Base-by-base conservation (phyloP, 2,113 vertebrate genomes). In the Pluvialis apricaria region DNA sequence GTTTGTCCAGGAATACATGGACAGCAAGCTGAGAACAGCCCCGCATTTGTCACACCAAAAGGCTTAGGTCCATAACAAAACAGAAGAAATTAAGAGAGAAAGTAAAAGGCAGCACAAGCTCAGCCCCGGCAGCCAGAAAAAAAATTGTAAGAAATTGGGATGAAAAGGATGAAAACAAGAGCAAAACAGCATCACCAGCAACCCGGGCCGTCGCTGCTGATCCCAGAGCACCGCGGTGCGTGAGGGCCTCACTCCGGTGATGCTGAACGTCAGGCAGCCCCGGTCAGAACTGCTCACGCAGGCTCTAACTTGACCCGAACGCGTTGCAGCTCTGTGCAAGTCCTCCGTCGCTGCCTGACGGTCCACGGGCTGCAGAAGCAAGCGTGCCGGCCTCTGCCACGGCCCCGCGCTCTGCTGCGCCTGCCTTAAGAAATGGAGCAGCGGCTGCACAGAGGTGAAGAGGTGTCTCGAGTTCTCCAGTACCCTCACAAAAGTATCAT, bases 371-470 rank as follows among this genome's bases (percentile, higher is more conserved):
- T 49, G 71, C 40, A 70, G 40, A 58, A 71, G 15, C 28, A 34
- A 79, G 17, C 0, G 0, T 16, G 5, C 17, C 16, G 2, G 0
- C 49, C 45, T 42, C 4, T 31, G 14, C 18, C 42, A 4, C 25
- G 6, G 13, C 24, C 22, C n/a, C 11, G 45, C 11, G 51, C 15
- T 20, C 22, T 62, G 32, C 57, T 71, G 45, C 6, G 34, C 16
- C 25, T 18, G 11, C 57, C 19, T 40, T 19, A 29, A 25, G 60
- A 69, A 86, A 71, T 5, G 2, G 1, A 58, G 29, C 18, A 18
- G 24, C 49, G 71, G 24, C 51, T 40, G 13, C 36, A 55, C 44
- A 42, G 24, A 52, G 38, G 69, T 36, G 12, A 24, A 76, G 15
- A 45, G 9, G 7, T 5, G 36, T 62, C 47, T 55, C 52, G 54